phyloP scores from a whole-genome alignment of 2,113 vertebrate species.

The Chloropsis cyanopogon region DNA sequence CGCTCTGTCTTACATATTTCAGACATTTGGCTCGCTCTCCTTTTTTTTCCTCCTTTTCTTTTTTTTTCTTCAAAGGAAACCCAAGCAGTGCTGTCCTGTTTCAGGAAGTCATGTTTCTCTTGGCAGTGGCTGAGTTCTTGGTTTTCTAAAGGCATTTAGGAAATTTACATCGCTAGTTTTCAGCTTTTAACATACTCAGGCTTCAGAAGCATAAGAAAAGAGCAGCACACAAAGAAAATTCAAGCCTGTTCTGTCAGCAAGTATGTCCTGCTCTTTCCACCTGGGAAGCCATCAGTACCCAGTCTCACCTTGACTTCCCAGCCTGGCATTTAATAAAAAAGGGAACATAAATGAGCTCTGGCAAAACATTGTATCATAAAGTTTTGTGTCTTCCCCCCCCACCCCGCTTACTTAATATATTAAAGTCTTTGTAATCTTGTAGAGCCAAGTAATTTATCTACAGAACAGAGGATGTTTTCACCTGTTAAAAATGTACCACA shows the following conservation, averaged over 20 bases:
- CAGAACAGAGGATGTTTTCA: background rate
- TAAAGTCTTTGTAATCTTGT: background rate
- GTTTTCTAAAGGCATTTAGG: conserved; percentile 66
- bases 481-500: background rate
- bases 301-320: background rate
- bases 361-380: background rate
- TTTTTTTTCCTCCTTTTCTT: background rate
- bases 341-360: background rate
- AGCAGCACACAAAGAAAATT: background rate
- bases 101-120: conserved; percentile 67
- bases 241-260: background rate
- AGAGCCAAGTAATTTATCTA: background rate
- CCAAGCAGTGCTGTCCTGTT: conserved; percentile 45
- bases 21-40: background rate
- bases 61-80: conserved; percentile 65
- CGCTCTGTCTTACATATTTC: conserved; percentile 64
- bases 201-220: background rate
- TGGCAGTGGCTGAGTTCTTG: conserved; percentile 66
- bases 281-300: background rate
- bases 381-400: fast-evolving
- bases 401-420: background rate
- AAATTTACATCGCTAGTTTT: conserved; percentile 40
- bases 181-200: conserved; percentile 52
- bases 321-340: background rate
- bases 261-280: background rate